Conservation (phyloP, 2,888 invertebrate genomes). For the Hoplodrina ambigua region DNA sequence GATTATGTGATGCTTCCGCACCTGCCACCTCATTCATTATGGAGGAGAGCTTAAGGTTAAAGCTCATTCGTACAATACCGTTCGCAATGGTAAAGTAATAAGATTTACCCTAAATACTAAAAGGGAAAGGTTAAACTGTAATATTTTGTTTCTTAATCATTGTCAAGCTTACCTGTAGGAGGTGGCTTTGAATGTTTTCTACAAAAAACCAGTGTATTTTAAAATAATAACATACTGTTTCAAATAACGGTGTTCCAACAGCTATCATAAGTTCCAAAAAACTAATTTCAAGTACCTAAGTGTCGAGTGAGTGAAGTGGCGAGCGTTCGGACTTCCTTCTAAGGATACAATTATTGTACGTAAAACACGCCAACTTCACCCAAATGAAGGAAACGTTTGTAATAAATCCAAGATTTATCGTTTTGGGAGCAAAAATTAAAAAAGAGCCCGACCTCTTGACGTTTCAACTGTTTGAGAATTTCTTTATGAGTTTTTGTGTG, state of each 20-base stretch:
- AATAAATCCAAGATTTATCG: constrained; percentile 60
- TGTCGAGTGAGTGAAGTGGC: constrained; percentile 22
- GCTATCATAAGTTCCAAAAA: constrained; percentile 28
- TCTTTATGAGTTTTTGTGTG: constrained; percentile 50
- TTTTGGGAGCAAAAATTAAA: constrained; percentile 50
- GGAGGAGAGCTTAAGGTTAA: background rate
- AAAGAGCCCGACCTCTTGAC: constrained; percentile 40
- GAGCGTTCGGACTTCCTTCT: constrained; percentile 30
- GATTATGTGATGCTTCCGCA: background rate
- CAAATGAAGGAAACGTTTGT: constrained; percentile 58
- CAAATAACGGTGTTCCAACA: background rate
- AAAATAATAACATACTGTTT: background rate
- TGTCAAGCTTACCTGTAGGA: background rate
- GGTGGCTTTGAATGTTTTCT: background rate
- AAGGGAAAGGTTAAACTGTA: background rate
- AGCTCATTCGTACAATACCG: background rate
- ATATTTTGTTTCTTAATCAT: background rate
- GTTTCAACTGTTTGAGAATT: constrained; percentile 43
- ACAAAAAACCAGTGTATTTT: background rate
- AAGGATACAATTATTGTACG: constrained; percentile 54
- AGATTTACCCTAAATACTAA: background rate
- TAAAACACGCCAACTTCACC: constrained; percentile 54
- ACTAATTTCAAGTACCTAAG: constrained; percentile 11
- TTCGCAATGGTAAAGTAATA: background rate
- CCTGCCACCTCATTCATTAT: background rate